A percentile compares a stretch with the other conserved stretches of the same genome.
These are phyloP conservation scores for Poecilobothrus nobilitatus DNA, from an alignment of 2,888 invertebrate genomes.

Conservation along the genomic window DNA sequence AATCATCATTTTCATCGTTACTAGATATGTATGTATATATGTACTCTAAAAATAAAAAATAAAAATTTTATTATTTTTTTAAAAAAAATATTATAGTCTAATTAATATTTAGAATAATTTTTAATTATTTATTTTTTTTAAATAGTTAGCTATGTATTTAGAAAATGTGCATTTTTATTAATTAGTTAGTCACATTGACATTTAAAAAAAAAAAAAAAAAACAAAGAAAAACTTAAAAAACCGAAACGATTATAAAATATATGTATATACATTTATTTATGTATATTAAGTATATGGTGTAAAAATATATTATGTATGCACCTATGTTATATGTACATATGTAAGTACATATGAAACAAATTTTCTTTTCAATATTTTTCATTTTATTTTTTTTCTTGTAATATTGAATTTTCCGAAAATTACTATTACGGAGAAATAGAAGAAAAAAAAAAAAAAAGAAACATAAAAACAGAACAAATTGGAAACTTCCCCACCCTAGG, in stretches of 20 bases:
- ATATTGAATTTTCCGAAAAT: constrained; percentile 9
- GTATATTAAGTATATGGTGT: background rate
- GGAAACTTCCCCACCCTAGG: background rate
- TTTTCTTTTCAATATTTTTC: constrained; percentile 14
- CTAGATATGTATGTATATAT: too few relatives aligned
- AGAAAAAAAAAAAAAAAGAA: constrained; percentile 20
- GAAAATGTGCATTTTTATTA: too few relatives aligned
- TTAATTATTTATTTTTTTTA: too few relatives aligned
- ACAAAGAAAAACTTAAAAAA: too few relatives aligned
- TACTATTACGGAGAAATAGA: constrained; percentile 11
- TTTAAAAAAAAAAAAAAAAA: too few relatives aligned
- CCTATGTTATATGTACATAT: background rate
- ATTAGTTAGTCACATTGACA: too few relatives aligned
- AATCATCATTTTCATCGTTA: too few relatives aligned
- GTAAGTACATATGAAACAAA: background rate
- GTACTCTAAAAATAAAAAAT: too few relatives aligned
- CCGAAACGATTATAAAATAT: background rate
- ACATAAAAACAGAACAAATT: constrained; percentile 14
- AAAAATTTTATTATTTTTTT: too few relatives aligned
- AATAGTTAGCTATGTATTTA: too few relatives aligned
- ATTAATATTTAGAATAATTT: too few relatives aligned
- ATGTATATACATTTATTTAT: background rate
- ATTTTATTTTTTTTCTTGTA: constrained; percentile 17
- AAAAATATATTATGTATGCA: background rate
- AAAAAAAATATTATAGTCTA: too few relatives aligned